phyloP scores from a whole-genome alignment of 1,140 invertebrate genomes.

The Wiebesia pumilae region DNA sequence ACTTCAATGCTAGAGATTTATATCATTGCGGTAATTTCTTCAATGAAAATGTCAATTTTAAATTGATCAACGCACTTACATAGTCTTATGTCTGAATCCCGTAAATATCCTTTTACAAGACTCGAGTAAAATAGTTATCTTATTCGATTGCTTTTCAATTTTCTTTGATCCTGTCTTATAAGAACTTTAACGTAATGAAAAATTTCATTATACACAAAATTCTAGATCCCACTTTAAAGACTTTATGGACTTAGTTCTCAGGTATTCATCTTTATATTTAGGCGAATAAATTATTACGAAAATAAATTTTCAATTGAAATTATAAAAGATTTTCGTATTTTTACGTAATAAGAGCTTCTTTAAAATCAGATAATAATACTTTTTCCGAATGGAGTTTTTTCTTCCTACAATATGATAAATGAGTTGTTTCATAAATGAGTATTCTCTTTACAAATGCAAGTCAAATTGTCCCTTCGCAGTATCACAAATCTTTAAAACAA shows the following conservation, averaged over 20 bases:
- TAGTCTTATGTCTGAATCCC: background rate
- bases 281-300: background rate
- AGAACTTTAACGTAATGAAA: background rate
- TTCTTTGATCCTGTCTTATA: background rate
- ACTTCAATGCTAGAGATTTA: no score
- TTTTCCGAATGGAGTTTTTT: background rate
- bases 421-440: slow-evolving; percentile 23
- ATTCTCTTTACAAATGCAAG: slow-evolving; percentile 24
- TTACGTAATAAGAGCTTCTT: background rate
- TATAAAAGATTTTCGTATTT: background rate
- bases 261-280: background rate
- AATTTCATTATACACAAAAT: background rate
- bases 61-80: background rate
- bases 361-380: slow-evolving; percentile 22
- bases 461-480: slow-evolving; percentile 25
- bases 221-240: no score
- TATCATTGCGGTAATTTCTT: no score
- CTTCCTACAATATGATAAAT: background rate
- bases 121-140: background rate
- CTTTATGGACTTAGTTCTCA: background rate
- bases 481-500: slow-evolving; percentile 49
- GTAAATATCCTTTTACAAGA: background rate
- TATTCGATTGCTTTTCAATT: slow-evolving; percentile 34
- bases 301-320: background rate
- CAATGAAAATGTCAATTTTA: no score